Base-by-base conservation (phyloP, 2,797 vertebrate species). In the Mormyrops boulengeri region DNA sequence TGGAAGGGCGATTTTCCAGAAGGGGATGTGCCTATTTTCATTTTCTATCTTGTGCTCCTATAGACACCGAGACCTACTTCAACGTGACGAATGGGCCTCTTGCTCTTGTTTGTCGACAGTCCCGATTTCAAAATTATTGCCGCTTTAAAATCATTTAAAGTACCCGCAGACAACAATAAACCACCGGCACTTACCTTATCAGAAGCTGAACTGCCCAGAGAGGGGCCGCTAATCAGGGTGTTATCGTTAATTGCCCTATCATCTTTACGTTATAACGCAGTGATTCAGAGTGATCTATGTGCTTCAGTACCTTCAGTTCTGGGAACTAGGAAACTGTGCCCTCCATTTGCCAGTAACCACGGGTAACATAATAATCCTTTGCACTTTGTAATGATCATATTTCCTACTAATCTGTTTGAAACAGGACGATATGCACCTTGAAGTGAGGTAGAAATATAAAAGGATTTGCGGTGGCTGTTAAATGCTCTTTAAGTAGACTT, bases 71-170 rank as follows among this genome's bases (percentile, higher is more conserved):
- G 82, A 84, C 38, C 22, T 84, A 49, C 22, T 60, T 77, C 86
- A 88, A 66, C 53, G 38, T 88, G 88, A 90, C 77, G 90, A 90
- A 92, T 90, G 69, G 88, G 44, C 85, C 60, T 50, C 53, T 87
- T 41, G 30, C 49, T 53, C 85, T 87, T 87, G 60, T 89, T 53
- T 77, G 80, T 52, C 89, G 88, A 91, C 88, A 87, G 49, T 73
- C 85, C 90, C 30, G 52, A 88, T 88, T 91, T 91, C 73, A 90
- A 57, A 85, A 47, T 47, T 30, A 88, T 90, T 91, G 44, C 89
- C 4, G 82, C 60, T 30, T 89, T 89, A 69, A 89, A 77, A 87
- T 53, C 57, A 49, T 89, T 84, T 88, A 88, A 88, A 88, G 41
- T 62, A 12, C 85, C 34, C 49, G 19, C 55, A 85, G 88, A 77